Conservation (phyloP, 2,888 invertebrate species). For the Harmothoe impar region DNA sequence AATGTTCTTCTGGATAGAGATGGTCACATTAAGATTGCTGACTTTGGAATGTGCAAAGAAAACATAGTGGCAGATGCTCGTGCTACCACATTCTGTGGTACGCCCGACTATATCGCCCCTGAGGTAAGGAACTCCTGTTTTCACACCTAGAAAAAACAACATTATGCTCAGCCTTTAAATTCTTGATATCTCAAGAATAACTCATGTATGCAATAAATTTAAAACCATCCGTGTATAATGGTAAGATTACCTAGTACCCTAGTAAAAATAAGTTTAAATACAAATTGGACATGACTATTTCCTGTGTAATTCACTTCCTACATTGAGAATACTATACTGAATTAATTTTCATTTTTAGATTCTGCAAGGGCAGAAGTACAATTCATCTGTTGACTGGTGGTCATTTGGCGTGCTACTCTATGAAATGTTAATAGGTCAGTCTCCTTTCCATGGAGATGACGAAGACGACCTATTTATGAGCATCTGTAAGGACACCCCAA, state of each 20-base stretch:
- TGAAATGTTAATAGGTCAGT: conserved; percentile 99
- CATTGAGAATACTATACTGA: no score
- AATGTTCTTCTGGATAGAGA: conserved; percentile 97
- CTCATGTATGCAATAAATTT: no score
- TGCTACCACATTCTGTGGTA: conserved; percentile 97
- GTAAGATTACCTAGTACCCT: no score
- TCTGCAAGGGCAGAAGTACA: conserved; percentile 97
- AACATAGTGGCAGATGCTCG: conserved; percentile 97
- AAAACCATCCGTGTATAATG: no score
- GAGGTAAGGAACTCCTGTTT: conserved; percentile 88
- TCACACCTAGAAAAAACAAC: no score
- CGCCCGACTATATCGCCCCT: conserved; percentile 99
- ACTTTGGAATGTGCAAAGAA: conserved; percentile 99
- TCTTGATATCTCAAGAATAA: no score
- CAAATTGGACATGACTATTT: no score
- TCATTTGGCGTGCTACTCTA: conserved; percentile 98
- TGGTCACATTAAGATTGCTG: conserved; percentile 98
- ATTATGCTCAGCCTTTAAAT: no score
- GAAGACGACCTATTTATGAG: conserved; percentile 99
- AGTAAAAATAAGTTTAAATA: no score
- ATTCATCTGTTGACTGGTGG: conserved; percentile 99
- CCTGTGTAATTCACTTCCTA: no score
- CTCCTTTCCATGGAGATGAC: conserved; percentile 98
- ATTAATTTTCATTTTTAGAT: conserved; percentile 86
- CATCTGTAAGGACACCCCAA: conserved; percentile 98